Conservation (phyloP, 2,797 vertebrate genomes). For the Fringilla coelebs region DNA sequence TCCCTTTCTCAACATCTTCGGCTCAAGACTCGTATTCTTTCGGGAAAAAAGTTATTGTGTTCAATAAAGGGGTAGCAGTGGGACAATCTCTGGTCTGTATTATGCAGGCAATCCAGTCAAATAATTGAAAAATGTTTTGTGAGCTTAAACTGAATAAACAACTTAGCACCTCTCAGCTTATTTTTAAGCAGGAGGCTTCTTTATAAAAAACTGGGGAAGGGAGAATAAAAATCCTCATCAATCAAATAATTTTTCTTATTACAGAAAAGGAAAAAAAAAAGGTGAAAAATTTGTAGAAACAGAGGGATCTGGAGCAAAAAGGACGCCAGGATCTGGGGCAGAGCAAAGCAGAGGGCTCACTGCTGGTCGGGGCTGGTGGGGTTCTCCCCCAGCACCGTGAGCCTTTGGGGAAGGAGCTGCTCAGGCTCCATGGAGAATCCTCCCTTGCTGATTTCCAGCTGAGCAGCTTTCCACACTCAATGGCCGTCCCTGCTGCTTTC, state of each 20-base stretch:
- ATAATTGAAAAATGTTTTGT: not conserved
- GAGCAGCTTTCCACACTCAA: constrained; percentile 59
- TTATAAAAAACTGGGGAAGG: not conserved
- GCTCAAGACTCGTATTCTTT: not conserved
- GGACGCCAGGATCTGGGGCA: fast-evolving
- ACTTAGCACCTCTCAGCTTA: not conserved
- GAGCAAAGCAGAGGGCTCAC: not conserved
- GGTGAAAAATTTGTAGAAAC: not conserved
- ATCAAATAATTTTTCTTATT: not conserved
- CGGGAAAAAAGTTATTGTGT: not conserved
- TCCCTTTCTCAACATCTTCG: not conserved
- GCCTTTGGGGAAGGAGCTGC: constrained; percentile 48
- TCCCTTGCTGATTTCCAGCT: constrained; percentile 62
- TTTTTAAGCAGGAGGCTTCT: not conserved
- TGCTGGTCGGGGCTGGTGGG: fast-evolving
- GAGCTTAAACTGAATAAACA: not conserved
- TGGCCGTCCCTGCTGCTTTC: constrained; percentile 61
- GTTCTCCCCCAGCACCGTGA: fast-evolving
- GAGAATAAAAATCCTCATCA: not conserved
- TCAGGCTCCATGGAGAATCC: constrained; percentile 66
- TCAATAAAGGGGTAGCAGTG: not conserved
- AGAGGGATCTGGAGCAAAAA: not conserved
- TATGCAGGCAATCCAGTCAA: not conserved
- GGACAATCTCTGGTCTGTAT: not conserved
- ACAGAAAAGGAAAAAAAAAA: not conserved